Conservation (phyloP, 1,140 invertebrate genomes). For the Plutomurus gul region DNA sequence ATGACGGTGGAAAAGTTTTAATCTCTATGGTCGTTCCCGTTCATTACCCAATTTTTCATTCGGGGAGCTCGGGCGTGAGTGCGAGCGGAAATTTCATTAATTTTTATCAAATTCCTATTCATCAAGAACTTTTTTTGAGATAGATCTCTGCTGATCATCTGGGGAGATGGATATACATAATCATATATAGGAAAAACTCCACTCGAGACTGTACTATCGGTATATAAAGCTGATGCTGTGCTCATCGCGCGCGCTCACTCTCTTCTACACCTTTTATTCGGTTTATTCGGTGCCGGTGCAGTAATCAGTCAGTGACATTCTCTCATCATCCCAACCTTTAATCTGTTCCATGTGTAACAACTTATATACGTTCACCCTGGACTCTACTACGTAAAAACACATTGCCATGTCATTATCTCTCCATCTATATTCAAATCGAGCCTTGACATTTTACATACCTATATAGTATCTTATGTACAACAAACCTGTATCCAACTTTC, state of each 20-base stretch:
- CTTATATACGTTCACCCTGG: no score
- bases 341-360: not conserved
- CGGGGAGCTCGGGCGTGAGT: conserved; percentile 35
- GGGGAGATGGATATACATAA: not conserved
- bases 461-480: not conserved
- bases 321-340: not conserved
- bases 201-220: not conserved
- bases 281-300: no score
- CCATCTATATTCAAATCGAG: not conserved
- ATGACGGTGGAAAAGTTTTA: conserved; percentile 46
- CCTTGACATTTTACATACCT: no score
- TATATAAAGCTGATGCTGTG: not conserved
- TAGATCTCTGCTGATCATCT: conserved; percentile 31
- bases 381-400: not conserved
- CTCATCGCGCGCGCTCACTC: no score
- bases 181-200: not conserved
- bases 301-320: conserved; percentile 6
- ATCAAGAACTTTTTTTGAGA: conserved; percentile 35
- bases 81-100: conserved; percentile 36
- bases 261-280: no score
- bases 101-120: conserved; percentile 43
- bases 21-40: conserved; percentile 48
- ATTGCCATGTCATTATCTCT: not conserved
- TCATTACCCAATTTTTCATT: conserved; percentile 50
- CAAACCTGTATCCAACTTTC: not conserved